Evolutionary conservation across 2,797 vertebrate species (phyloP), one percentile per base, ranked within the genome.

Genomic region (Chelon labrosus): DNA sequence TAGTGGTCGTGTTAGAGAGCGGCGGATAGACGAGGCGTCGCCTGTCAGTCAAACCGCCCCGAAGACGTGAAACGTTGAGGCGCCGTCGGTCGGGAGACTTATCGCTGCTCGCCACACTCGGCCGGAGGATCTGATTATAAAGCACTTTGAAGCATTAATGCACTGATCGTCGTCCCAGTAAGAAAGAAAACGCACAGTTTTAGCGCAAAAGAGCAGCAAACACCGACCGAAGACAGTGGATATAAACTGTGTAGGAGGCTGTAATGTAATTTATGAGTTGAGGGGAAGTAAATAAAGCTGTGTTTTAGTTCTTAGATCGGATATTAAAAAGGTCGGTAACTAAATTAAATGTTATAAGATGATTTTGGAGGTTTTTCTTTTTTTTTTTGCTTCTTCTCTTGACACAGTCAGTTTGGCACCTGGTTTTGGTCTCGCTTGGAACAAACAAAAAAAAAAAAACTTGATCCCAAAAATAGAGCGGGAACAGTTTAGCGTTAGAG

Each of bases 101-200:
- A 79, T 80, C 74, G 0, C 78, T 37, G 70, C 79, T 58, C 14
- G 56, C 56, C 76, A 65, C 46, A 44, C 35, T 44, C 49, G 37
- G 51, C 68, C 10, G 77, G 57, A 80, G 72, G 59, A 76, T 76
- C 60, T 27, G 80, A 84, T 80, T 63, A 83, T 90, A 93, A 93
- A 94, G 91, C 92, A 92, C 92, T 93, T 92, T 86, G 85, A 92
- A 92, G 83, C 90, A 79, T 77, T 92, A 93, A 94, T 85, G 89
- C 89, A 92, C 88, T 80, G 73, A 78, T 87, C 50, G 14, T 71
- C 22, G 53, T 71, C 66, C 80, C 63, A 10, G 50, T 10, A 10
- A 17, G 64, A 41, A 46, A 53, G 41, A 50, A 41, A 57, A 41
- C 22, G 39, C 41, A 0, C 64, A 19, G 67, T 31, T 57, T 72